These are phyloP conservation scores for Myrmecophaga tridactyla DNA, from an alignment of 2,113 vertebrate genomes.

Conservation along the genomic window DNA sequence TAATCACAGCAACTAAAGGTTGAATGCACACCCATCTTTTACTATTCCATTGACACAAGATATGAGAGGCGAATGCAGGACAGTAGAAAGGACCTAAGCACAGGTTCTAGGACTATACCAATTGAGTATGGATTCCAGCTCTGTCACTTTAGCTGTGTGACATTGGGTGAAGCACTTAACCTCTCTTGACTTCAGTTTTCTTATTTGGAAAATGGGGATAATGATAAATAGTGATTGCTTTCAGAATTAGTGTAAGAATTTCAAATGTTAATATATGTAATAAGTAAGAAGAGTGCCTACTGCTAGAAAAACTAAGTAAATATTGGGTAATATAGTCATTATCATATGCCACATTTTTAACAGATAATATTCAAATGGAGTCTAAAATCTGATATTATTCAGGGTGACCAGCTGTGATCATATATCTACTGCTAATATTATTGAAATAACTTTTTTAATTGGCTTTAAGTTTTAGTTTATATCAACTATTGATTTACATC, in stretches of 20 bases:
- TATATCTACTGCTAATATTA: not conserved
- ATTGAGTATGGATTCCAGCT: not conserved
- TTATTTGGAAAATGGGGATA: not conserved
- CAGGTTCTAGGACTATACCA: not conserved
- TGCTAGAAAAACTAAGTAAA: not conserved
- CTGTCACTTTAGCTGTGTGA: not conserved
- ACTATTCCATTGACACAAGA: not conserved
- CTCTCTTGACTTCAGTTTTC: not conserved
- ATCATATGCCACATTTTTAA: not conserved
- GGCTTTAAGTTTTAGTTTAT: not conserved
- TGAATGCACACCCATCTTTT: slow-evolving; percentile 22
- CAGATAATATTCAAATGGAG: not conserved
- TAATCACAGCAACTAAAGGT: slow-evolving; percentile 45
- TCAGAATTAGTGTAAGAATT: too few species aligned
- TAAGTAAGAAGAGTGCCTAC: too few species aligned
- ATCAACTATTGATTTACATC: not conserved
- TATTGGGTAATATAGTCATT: not conserved
- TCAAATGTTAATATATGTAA: too few species aligned
- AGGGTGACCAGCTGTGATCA: not conserved
- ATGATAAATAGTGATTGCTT: too few species aligned
- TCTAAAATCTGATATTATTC: not conserved
- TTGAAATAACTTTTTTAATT: slow-evolving; percentile 22
- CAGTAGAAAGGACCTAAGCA: not conserved
- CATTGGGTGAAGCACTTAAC: not conserved
- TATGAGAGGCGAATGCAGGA: not conserved